phyloP scores from a whole-genome alignment of 2,797 vertebrate genomes.

The Dendrocincla fuliginosa region DNA sequence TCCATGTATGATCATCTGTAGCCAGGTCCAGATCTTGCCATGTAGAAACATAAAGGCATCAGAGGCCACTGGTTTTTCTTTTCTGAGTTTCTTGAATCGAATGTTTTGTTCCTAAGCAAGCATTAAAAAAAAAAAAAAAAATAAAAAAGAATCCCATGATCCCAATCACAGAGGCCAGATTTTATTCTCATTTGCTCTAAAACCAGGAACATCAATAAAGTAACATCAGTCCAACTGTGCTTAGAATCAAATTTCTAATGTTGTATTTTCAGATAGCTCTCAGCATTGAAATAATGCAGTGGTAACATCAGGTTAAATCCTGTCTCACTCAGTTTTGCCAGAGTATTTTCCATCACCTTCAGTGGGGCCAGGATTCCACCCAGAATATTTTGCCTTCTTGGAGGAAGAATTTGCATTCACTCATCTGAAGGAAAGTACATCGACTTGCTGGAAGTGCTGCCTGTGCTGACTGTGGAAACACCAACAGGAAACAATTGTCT shows the following conservation, averaged over 20 bases:
- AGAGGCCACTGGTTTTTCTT: background rate
- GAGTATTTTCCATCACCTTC: background rate
- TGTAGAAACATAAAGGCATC: background rate
- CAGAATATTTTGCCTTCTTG: slow-evolving; percentile 17
- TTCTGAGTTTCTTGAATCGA: background rate
- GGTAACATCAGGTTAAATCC: background rate
- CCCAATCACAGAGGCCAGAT: background rate
- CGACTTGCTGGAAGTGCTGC: background rate
- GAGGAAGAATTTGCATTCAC: background rate
- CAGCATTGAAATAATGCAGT: background rate
- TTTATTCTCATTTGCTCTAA: slow-evolving; percentile 39
- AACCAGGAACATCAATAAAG: slow-evolving; percentile 6
- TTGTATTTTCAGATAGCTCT: background rate
- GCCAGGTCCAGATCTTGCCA: background rate
- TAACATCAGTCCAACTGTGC: background rate
- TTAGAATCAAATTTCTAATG: slow-evolving; percentile 24
- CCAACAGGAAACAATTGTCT: background rate
- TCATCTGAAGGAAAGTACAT: background rate
- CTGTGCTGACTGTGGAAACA: background rate
- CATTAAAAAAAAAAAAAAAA: background rate
- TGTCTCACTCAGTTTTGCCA: background rate
- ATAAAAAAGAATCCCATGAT: background rate
- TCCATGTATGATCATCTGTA: background rate
- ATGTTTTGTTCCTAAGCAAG: background rate
- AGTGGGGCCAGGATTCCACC: background rate